Evolutionary conservation across 2,888 invertebrate genomes (phyloP), one percentile per base, ranked within the genome.

Genomic region (Heteromyza rotundicornis): DNA sequence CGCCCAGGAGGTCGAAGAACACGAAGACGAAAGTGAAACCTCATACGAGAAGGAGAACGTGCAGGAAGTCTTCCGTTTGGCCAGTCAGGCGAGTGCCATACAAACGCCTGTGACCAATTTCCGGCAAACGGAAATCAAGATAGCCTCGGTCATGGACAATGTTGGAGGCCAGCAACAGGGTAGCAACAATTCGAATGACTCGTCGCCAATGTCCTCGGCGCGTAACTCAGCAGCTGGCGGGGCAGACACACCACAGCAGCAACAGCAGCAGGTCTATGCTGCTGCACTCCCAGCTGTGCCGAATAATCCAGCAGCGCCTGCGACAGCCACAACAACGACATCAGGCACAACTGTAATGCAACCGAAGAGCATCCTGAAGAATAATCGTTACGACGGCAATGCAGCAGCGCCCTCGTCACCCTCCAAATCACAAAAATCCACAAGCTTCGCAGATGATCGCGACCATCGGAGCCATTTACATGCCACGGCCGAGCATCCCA

Each of bases 1-100:
- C 53, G 96, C 95, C 2, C 90, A 92, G 77, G 94, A 95, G 83
- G 87, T 87, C 32, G 88, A 87, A 61, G 88, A 86, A 68, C 88
- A 88, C 66, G 91, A 89, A 71, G 90, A 90, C 59, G 91, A 91
- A 56, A 90, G 89, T 65, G 83, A 83, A 36, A 70, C 74, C 10
- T 68, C 73, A 10, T 83, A 79, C 59, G 78, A 79, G 59, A 84
- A 84, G 68, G 82, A 82, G 12, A 81, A 76, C 60, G 84, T 86
- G 10, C 87, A 87, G 64, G 87, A 86, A 54, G 79, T 87, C 3
- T 76, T 87, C 17, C 80, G 86, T 2, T 80, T 85, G 64, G 84
- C 86, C 12, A 80, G 80, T 20, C 82, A 80, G 60, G 68, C 78
- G 40, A 82, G 73, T 82, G 70, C 84, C 84, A 77, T 84, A 79